phyloP scores from a whole-genome alignment of 2,888 invertebrate species.

The Polyommatus iphigenia region DNA sequence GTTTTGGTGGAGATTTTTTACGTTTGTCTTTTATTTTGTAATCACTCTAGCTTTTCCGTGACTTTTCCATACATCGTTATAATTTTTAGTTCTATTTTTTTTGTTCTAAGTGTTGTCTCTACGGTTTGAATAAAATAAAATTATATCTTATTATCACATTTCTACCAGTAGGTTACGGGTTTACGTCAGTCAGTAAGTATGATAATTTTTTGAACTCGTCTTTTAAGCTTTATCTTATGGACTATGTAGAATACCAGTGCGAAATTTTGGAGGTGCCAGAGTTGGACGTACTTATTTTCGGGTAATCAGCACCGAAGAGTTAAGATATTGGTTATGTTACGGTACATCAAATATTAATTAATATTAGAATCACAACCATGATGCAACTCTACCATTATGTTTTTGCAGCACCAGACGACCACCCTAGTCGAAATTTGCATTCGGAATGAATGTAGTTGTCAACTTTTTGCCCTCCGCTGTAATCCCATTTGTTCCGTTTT shows the following conservation, averaged over 20 bases:
- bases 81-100: too few relatives aligned
- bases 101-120: too few relatives aligned
- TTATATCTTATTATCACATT: too few relatives aligned
- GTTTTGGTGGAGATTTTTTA: too few relatives aligned
- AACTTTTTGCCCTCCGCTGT: conserved; percentile 46
- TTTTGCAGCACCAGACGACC: conserved; percentile 39
- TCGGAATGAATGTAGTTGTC: conserved; percentile 47
- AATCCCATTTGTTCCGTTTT: conserved; percentile 36
- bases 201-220: too few relatives aligned
- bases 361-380: neutral
- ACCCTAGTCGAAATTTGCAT: conserved; percentile 51
- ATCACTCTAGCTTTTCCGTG: too few relatives aligned
- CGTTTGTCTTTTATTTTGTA: too few relatives aligned
- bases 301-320: neutral
- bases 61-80: too few relatives aligned
- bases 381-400: conserved; percentile 8
- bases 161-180: too few relatives aligned
- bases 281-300: neutral
- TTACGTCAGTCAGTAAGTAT: too few relatives aligned
- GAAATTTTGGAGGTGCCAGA: neutral
- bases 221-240: too few relatives aligned
- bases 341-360: neutral
- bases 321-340: neutral
- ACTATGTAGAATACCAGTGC: neutral
- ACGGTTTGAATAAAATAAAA: too few relatives aligned